Percentiles rank a stretch among this genome's conserved stretches.
These are phyloP conservation scores for Amblyornis subalaris DNA, from an alignment of 2,113 vertebrate species.

Conservation along the genomic window DNA sequence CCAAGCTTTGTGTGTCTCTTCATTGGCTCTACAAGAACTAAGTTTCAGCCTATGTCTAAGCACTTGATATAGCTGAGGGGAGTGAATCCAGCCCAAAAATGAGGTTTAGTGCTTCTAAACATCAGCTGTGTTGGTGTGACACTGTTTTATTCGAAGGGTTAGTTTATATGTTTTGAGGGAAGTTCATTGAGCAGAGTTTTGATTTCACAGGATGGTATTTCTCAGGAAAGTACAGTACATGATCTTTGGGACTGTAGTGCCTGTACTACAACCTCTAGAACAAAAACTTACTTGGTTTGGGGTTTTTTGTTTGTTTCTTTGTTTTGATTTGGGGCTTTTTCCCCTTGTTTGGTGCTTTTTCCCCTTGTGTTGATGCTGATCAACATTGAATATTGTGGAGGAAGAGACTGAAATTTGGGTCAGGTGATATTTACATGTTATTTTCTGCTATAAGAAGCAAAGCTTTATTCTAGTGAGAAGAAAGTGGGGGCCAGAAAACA, in stretches of 20 bases:
- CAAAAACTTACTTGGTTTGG: not conserved
- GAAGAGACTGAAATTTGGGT: not conserved
- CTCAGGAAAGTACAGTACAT: not conserved
- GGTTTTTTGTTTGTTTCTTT: accelerated
- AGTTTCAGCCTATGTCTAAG: not conserved
- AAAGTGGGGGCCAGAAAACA: not conserved
- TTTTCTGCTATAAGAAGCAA: not conserved
- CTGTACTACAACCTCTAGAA: not conserved
- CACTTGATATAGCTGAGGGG: not conserved
- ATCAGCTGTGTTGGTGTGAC: not conserved
- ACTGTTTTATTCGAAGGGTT: not conserved
- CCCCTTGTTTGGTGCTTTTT: not conserved
- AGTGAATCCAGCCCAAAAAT: not conserved
- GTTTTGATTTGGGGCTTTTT: not conserved
- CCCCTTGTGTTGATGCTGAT: not conserved
- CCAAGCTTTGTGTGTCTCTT: not conserved
- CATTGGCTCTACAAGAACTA: not conserved
- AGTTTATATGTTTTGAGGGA: not conserved
- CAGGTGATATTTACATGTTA: not conserved
- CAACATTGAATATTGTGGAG: not conserved
- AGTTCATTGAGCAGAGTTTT: not conserved
- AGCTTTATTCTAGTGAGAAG: not conserved
- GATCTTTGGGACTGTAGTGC: not conserved
- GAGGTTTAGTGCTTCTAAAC: not conserved
- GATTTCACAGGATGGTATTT: not conserved